A percentile compares a stretch with the other conserved stretches of the same genome.
Conservation (phyloP, 1,140 invertebrate species). For the Phymastichus coffea region DNA sequence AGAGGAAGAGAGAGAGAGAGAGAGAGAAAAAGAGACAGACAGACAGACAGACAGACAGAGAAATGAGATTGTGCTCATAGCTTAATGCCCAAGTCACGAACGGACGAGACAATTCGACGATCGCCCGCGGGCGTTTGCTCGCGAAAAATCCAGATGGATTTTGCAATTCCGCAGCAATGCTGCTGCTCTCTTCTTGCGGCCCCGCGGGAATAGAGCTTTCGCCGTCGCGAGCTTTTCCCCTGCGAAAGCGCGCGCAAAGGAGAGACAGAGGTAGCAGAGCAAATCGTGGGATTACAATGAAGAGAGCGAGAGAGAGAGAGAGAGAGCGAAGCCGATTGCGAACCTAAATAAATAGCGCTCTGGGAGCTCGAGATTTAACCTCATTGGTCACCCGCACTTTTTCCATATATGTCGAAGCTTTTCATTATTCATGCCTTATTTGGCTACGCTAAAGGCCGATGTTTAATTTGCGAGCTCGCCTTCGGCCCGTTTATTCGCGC, state of each 20-base stretch:
- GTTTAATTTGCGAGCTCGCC: slow-evolving; percentile 14
- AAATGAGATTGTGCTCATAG: slow-evolving; percentile 1
- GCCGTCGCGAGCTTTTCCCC: not conserved
- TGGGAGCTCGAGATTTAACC: slow-evolving; percentile 29
- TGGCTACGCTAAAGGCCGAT: too few species aligned
- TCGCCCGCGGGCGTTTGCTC: slow-evolving; percentile 16
- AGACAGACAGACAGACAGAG: too few species aligned
- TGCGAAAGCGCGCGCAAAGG: slow-evolving; percentile 1
- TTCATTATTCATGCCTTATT: slow-evolving; percentile 21
- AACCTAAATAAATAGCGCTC: slow-evolving; percentile 23
- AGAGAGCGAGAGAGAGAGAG: too few species aligned
- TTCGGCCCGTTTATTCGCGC: not conserved
- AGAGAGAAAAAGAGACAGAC: too few species aligned
- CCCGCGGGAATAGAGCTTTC: too few species aligned
- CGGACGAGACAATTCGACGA: slow-evolving; percentile 14
- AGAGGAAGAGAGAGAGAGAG: too few species aligned
- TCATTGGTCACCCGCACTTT: slow-evolving; percentile 12
- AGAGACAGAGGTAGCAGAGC: not conserved
- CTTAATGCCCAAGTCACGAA: slow-evolving; percentile 17
- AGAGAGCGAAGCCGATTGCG: slow-evolving; percentile 12
- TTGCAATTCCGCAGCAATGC: slow-evolving; percentile 16
- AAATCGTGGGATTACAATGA: slow-evolving; percentile 21
- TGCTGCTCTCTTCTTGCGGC: not conserved
- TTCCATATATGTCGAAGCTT: not conserved
- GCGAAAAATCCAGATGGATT: slow-evolving; percentile 18